Percentiles rank a stretch among this genome's conserved stretches.
phyloP scores from a whole-genome alignment of 2,113 vertebrate genomes.

The Vulpes vulpes region DNA sequence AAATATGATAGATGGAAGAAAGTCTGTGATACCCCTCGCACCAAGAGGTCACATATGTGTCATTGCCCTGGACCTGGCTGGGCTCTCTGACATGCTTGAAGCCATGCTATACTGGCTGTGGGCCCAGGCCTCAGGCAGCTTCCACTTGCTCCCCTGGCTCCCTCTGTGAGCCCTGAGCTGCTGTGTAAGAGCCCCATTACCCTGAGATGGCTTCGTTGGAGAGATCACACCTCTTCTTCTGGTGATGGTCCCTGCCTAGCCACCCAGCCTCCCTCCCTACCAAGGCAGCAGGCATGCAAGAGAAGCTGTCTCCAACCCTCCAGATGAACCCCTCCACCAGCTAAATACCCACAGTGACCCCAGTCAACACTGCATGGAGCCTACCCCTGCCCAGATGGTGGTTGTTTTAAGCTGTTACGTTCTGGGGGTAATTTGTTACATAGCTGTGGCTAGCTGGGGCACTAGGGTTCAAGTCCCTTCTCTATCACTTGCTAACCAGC shows the following conservation, averaged over 20 bases:
- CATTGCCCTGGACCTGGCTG: neutral
- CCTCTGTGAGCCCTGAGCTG: neutral
- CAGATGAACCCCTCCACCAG: neutral
- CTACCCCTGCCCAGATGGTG: neutral
- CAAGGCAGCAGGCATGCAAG: accelerated
- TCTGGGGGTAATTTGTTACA: neutral
- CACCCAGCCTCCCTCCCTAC: neutral
- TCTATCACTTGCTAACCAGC: neutral
- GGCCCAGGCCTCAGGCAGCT: neutral
- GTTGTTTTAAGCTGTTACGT: accelerated
- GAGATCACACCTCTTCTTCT: neutral
- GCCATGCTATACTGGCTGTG: accelerated
- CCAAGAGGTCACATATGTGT: neutral
- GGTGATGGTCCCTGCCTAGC: neutral
- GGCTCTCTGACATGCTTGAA: neutral
- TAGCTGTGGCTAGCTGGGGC: neutral
- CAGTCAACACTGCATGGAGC: accelerated
- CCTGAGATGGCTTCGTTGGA: accelerated
- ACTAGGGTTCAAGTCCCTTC: neutral
- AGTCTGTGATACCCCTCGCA: neutral
- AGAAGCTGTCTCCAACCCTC: neutral
- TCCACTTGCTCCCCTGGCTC: neutral
- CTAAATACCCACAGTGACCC: neutral
- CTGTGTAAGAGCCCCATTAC: neutral
- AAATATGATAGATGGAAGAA: neutral